Percentiles rank a stretch among this genome's conserved stretches.
These are phyloP conservation scores for Drosophila kokeensis DNA, from an alignment of 2,888 invertebrate species.

Conservation along the genomic window DNA sequence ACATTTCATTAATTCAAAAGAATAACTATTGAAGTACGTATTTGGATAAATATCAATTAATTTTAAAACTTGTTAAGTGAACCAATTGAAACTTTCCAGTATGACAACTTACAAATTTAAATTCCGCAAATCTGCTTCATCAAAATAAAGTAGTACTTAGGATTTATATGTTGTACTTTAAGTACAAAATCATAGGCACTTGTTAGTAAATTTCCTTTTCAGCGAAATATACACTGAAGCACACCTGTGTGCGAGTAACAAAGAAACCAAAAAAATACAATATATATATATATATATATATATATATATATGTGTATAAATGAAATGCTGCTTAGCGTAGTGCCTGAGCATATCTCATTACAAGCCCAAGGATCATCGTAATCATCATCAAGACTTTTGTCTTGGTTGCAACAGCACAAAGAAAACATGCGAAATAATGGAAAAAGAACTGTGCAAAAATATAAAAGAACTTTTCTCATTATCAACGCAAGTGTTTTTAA, in stretches of 20 bases:
- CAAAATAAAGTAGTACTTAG: conserved; percentile 2
- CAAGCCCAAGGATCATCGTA: conserved; percentile 69
- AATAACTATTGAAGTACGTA: not conserved
- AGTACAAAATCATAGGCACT: not conserved
- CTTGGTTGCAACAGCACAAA: conserved; percentile 40
- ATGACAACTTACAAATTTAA: not conserved
- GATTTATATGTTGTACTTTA: conserved; percentile 1
- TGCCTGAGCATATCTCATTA: conserved; percentile 67
- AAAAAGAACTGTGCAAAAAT: conserved; percentile 26
- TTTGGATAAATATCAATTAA: not conserved
- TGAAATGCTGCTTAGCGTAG: conserved; percentile 62
- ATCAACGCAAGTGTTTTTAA: conserved; percentile 71
- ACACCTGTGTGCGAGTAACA: conserved; percentile 44
- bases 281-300: not conserved
- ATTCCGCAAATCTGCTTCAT: not conserved
- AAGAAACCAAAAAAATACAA: conserved; percentile 36
- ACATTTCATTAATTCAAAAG: not conserved
- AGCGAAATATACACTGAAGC: conserved; percentile 3
- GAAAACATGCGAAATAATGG: conserved; percentile 52
- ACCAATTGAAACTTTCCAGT: not conserved
- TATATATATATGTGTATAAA: conserved; percentile 3
- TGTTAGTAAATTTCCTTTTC: conserved; percentile 18
- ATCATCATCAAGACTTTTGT: conserved; percentile 60
- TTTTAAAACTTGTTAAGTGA: not conserved
- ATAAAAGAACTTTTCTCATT: conserved; percentile 68